phyloP scores from a whole-genome alignment of 2,113 vertebrate genomes.

The Psittacula cyanocephala region DNA sequence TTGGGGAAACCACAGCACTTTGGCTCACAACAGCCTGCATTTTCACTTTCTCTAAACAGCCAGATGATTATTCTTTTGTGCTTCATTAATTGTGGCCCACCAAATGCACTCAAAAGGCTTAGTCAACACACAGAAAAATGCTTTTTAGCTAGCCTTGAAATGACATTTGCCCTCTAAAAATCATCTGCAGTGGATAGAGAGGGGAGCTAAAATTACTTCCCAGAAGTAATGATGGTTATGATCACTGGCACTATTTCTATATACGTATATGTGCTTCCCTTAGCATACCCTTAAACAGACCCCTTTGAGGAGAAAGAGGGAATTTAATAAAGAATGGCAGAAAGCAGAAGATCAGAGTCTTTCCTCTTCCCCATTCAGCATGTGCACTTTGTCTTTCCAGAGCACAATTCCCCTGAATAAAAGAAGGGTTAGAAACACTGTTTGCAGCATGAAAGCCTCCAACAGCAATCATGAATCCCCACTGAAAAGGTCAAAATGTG shows the following conservation, averaged over 20 bases:
- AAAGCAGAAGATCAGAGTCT: background rate
- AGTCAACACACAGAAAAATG: background rate
- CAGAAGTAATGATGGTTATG: background rate
- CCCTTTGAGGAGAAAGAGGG: background rate
- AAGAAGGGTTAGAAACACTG: background rate
- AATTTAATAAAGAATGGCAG: background rate
- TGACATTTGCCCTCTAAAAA: background rate
- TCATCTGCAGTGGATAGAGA: background rate
- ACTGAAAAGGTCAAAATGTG: background rate
- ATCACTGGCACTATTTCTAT: background rate
- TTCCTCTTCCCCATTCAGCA: background rate
- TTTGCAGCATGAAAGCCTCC: background rate
- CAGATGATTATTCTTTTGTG: background rate
- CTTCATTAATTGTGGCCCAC: background rate
- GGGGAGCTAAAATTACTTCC: background rate
- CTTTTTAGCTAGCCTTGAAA: background rate
- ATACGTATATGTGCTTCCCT: background rate
- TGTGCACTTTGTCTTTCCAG: background rate
- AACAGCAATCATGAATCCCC: background rate
- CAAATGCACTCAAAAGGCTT: background rate
- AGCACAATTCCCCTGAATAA: background rate
- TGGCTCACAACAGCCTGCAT: background rate
- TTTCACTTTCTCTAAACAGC: constrained; percentile 1
- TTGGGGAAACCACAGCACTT: background rate
- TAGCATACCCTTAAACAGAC: background rate